Evolutionary conservation across 2,888 invertebrate genomes (phyloP).

Genomic region (Epiblema foenella): DNA sequence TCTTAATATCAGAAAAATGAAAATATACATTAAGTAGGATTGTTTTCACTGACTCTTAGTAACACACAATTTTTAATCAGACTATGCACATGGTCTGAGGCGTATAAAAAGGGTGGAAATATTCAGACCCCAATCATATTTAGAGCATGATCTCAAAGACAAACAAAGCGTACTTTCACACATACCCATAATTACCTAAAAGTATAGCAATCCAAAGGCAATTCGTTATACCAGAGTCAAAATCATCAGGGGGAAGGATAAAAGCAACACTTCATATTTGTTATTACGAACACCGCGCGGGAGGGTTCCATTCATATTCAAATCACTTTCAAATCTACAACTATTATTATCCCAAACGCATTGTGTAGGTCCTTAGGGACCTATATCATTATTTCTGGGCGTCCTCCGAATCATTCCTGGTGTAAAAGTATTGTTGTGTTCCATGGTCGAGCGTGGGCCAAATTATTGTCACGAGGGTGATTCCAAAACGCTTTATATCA

Average conservation of each 20-base stretch:
- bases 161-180: slow-evolving; percentile 49
- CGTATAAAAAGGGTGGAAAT: slow-evolving; percentile 35
- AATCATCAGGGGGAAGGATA: slow-evolving; percentile 75
- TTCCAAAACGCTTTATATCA: slow-evolving; percentile 78
- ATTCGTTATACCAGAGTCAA: slow-evolving; percentile 77
- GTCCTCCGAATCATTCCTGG: slow-evolving; percentile 79
- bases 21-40: too few relatives aligned
- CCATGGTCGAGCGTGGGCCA: slow-evolving; percentile 61
- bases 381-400: slow-evolving; percentile 78
- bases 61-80: slow-evolving; percentile 17
- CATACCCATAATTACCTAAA: slow-evolving; percentile 74
- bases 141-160: slow-evolving; percentile 53
- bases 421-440: slow-evolving; percentile 77
- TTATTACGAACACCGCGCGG: slow-evolving; percentile 80
- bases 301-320: slow-evolving; percentile 84
- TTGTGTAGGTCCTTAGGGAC: slow-evolving; percentile 81
- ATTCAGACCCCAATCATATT: slow-evolving; percentile 47
- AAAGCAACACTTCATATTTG: slow-evolving; percentile 83
- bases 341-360: slow-evolving; percentile 81
- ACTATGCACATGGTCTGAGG: slow-evolving; percentile 38
- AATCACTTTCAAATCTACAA: slow-evolving; percentile 84
- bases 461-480: slow-evolving; percentile 71
- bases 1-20: too few relatives aligned
- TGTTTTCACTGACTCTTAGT: neutral
- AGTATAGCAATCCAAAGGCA: slow-evolving; percentile 68